Percentiles rank a stretch among this genome's conserved stretches.
phyloP scores from a whole-genome alignment of 2,888 invertebrate genomes.

The Pseudococcus jackbeardsleyi region DNA sequence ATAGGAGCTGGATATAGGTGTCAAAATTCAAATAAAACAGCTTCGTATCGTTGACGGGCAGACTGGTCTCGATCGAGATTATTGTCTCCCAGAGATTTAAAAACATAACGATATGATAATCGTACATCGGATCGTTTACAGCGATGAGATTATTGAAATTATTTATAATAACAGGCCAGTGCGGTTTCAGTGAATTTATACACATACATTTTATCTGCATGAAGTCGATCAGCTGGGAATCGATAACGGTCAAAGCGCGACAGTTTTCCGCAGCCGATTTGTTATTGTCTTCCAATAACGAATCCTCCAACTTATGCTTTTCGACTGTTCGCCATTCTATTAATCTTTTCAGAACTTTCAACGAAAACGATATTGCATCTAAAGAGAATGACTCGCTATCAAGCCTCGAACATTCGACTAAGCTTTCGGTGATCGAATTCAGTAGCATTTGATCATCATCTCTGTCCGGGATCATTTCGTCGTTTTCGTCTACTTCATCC shows the following conservation, averaged over 20 bases:
- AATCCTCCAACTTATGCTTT: constrained; percentile 84
- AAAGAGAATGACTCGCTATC: constrained; percentile 86
- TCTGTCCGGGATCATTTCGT: neutral
- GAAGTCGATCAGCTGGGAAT: constrained; percentile 85
- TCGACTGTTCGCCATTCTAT: constrained; percentile 90
- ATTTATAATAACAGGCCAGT: constrained; percentile 86
- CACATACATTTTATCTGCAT: constrained; percentile 82
- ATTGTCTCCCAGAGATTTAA: constrained; percentile 90
- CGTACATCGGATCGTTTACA: constrained; percentile 71
- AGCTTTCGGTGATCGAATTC: constrained; percentile 77
- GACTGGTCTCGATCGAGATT: constrained; percentile 90
- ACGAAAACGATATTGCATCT: constrained; percentile 86
- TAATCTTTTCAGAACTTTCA: constrained; percentile 87
- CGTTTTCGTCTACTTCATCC: constrained; percentile 71
- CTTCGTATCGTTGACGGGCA: constrained; percentile 89
- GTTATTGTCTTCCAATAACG: constrained; percentile 71
- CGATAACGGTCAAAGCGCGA: constrained; percentile 73
- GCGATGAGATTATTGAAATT: constrained; percentile 73
- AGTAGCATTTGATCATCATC: constrained; percentile 73
- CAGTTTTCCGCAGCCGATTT: constrained; percentile 69
- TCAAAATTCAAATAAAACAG: constrained; percentile 89
- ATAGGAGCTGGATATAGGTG: constrained; percentile 81
- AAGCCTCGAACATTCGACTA: constrained; percentile 72
- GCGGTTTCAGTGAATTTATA: constrained; percentile 85
- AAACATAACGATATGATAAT: constrained; percentile 78